Conservation (phyloP, 2,888 invertebrate genomes). For the Conistra vaccinii region DNA sequence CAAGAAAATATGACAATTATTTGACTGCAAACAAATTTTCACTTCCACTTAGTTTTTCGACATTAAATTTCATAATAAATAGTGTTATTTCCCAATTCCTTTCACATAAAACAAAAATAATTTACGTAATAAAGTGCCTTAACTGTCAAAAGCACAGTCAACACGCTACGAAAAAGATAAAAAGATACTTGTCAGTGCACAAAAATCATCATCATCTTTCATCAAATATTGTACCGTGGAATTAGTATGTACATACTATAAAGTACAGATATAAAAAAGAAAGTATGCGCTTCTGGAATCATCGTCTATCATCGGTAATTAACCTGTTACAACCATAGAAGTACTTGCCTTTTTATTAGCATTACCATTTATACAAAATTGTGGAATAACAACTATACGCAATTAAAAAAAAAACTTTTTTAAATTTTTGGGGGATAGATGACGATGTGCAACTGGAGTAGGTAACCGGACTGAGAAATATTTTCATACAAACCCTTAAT, state of each 20-base stretch:
- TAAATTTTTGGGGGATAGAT: neutral
- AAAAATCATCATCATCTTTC: neutral
- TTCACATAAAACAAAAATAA: conserved; percentile 58
- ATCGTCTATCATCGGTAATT: neutral
- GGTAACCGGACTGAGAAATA: neutral
- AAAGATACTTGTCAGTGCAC: neutral
- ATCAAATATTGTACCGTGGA: conserved; percentile 11
- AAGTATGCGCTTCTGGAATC: neutral
- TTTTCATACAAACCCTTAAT: neutral
- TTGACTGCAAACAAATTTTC: conserved; percentile 5
- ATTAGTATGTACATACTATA: conserved; percentile 8
- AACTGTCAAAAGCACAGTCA: conserved; percentile 48
- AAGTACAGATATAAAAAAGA: neutral
- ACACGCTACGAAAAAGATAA: conserved; percentile 12
- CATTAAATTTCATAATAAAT: conserved; percentile 35
- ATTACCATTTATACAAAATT: neutral
- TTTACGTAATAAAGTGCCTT: conserved; percentile 51
- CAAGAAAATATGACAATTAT: conserved; percentile 13
- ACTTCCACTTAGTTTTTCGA: conserved; percentile 21
- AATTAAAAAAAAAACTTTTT: neutral
- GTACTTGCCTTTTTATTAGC: neutral
- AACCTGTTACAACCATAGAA: neutral
- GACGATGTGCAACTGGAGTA: neutral
- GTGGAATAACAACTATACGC: neutral
- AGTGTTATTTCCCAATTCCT: conserved; percentile 4